Evolutionary conservation across 2,797 vertebrate species (phyloP), one percentile per base, ranked within the genome.

Genomic region (Euphonia xanthogaster): DNA sequence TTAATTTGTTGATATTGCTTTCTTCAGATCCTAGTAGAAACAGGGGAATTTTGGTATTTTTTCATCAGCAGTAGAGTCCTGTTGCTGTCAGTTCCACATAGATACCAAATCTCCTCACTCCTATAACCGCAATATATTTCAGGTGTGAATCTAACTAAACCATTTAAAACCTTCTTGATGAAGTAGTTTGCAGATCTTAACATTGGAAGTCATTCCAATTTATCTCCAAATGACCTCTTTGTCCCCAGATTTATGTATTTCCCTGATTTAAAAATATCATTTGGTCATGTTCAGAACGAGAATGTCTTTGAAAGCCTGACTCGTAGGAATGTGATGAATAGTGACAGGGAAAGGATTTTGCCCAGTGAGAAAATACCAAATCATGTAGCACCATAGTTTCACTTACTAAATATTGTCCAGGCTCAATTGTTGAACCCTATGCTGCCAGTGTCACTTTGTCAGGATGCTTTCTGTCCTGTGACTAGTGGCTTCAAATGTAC

Each of bases 401-500:
- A 94, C 95, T 97, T 97, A 95, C 94, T 97, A 97, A 98, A 96
- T 97, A 96, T 93, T 96, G 94, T 94, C 97, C 94, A 90, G 96
- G 77, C 93, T 97, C 70, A 88, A 85, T 79, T 86, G 95, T 94
- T 97, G 97, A 98, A 96, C 96, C 93, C 93, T 87, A 11, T 70
- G 68, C 94, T 96, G 94, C 96, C 95, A 96, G 84, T 91, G 94
- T 98, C 97, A 96, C 97, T 97, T 98, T 97, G 97, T 97, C 96
- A 97, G 97, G 97, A 97, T 98, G 97, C 98, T 98, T 98, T 97
- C 98, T 98, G 98, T 98, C 98, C 97, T 97, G 95, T 98, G 98
- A 98, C 97, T 97, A 97, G 98, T 97, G 94, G 93, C 98, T 98
- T 97, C 98, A 98, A 98, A 98, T 98, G 98, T 98, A 97, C 97